Evolutionary conservation across 2,888 invertebrate species (phyloP).

Genomic region (Axea sp.): DNA sequence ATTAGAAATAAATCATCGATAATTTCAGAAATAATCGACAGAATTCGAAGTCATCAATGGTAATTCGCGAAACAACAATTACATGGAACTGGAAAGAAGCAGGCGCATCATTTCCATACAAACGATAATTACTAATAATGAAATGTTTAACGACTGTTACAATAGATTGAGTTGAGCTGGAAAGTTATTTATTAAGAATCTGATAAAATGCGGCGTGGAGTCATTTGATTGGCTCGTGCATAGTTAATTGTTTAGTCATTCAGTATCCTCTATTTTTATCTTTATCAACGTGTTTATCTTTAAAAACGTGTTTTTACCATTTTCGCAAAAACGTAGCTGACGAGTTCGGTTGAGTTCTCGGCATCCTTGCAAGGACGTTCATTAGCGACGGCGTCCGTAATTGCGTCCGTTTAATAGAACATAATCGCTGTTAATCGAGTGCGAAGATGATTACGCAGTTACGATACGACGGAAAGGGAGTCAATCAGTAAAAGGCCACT

Average conservation of each 20-base stretch:
- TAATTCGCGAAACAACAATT: too few species aligned
- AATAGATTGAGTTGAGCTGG: conserved; percentile 49
- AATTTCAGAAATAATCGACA: too few species aligned
- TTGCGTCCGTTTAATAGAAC: conserved; percentile 75
- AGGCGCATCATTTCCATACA: conserved; percentile 41
- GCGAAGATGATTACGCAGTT: conserved; percentile 73
- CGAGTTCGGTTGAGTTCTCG: conserved; percentile 51
- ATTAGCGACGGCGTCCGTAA: conserved; percentile 66
- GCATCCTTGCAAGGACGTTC: conserved; percentile 76
- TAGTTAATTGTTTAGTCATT: conserved; percentile 61
- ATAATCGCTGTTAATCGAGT: conserved; percentile 76
- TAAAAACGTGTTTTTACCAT: conserved; percentile 52
- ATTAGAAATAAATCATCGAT: too few species aligned
- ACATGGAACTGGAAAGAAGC: too few species aligned
- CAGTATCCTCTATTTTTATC: conserved; percentile 60
- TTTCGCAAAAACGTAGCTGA: conserved; percentile 45
- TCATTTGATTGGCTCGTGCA: conserved; percentile 54
- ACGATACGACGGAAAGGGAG: conserved; percentile 66
- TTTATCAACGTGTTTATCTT: too few species aligned
- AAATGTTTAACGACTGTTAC: conserved; percentile 46
- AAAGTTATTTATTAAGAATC: conserved; percentile 60
- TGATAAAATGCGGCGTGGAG: conserved; percentile 51
- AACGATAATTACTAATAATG: conserved; percentile 51
- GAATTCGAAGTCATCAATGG: too few species aligned
- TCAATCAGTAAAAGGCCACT: not conserved